Conservation (phyloP, 2,888 invertebrate species). For the Alcis repandata region DNA sequence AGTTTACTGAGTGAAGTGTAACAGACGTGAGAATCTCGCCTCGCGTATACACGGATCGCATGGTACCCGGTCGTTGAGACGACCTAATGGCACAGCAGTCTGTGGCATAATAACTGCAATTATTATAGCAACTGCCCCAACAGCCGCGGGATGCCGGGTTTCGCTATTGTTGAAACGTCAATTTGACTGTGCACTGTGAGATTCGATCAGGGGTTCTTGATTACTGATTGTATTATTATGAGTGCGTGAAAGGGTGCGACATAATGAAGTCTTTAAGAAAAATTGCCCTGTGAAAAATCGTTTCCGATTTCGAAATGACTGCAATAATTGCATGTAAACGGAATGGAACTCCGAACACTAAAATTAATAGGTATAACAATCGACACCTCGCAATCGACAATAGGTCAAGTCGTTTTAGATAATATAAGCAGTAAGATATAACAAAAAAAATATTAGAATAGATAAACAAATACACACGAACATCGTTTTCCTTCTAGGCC, state of each 20-base stretch:
- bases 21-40: constrained; percentile 57
- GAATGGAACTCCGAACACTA: no score
- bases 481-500: no score
- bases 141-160: constrained; percentile 54
- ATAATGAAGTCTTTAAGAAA: not conserved
- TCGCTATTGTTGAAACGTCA: constrained; percentile 61
- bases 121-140: constrained; percentile 58
- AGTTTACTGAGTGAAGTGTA: constrained; percentile 58
- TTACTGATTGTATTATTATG: constrained; percentile 9
- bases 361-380: no score
- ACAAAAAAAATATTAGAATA: no score
- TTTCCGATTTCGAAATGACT: no score
- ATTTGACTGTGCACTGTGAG: constrained; percentile 58
- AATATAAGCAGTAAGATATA: no score
- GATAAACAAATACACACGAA: no score
- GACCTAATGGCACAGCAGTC: constrained; percentile 60
- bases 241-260: not conserved
- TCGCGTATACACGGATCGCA: constrained; percentile 6
- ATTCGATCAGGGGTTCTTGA: constrained; percentile 37
- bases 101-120: constrained; percentile 75
- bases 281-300: not conserved
- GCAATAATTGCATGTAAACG: no score
- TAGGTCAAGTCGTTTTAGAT: no score
- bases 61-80: constrained; percentile 47
- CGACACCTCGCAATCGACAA: no score